A percentile compares a stretch with the other conserved stretches of the same genome.
Evolutionary conservation across 2,797 vertebrate species (phyloP).

Genomic region (Sebastes itinus): DNA sequence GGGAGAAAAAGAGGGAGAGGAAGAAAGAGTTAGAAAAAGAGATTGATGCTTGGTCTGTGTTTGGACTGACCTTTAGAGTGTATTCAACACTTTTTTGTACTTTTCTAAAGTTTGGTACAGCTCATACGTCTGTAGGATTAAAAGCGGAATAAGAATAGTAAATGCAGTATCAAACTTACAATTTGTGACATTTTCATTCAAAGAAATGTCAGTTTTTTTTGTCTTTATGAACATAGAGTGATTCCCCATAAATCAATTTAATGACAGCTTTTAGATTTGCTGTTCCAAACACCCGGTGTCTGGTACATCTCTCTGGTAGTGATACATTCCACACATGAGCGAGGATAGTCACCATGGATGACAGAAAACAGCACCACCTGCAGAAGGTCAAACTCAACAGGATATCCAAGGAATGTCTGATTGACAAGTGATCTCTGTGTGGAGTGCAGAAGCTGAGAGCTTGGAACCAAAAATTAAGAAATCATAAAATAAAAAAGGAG

Average conservation of each 20-base stretch:
- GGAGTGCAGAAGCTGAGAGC: neutral
- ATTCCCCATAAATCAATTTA: neutral
- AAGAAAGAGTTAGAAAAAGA: conserved; percentile 36
- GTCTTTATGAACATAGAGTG: neutral
- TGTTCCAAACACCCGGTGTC: neutral
- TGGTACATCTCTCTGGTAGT: neutral
- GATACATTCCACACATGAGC: neutral
- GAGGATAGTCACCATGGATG: neutral
- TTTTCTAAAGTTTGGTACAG: neutral
- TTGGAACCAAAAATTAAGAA: neutral
- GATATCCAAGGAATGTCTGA: neutral
- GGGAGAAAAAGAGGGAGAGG: neutral
- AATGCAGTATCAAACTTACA: neutral
- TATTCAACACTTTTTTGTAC: neutral
- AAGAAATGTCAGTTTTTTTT: neutral
- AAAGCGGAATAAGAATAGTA: neutral
- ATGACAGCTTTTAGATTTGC: neutral
- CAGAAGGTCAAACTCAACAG: neutral
- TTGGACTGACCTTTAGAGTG: conserved; percentile 36
- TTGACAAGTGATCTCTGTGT: neutral
- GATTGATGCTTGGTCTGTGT: conserved; percentile 38
- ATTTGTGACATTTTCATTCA: neutral
- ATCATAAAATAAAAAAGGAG: neutral
- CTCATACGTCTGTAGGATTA: neutral
- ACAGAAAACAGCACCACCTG: conserved; percentile 18